These are phyloP conservation scores for Hylyphantes graminicola DNA, from an alignment of 1,140 invertebrate genomes.

Conservation along the genomic window DNA sequence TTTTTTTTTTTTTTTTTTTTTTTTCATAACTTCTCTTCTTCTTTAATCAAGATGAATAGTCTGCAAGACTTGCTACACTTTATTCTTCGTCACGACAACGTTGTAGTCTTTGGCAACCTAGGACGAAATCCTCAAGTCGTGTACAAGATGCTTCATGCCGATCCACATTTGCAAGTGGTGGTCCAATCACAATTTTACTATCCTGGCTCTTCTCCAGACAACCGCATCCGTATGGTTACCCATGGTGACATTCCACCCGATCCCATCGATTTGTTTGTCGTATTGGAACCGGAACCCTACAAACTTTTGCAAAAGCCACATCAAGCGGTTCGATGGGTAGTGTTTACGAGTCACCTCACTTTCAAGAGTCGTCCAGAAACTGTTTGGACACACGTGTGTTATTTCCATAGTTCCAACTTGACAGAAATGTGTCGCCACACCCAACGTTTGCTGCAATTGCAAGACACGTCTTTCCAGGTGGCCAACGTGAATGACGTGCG, in stretches of 20 bases:
- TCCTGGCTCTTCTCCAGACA: background rate
- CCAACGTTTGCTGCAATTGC: background rate
- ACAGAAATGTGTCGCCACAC: background rate
- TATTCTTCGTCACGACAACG: background rate
- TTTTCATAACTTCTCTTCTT: too few species aligned
- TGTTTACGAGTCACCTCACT: background rate
- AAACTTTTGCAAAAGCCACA: background rate
- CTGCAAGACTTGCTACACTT: background rate
- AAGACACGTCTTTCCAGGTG: background rate
- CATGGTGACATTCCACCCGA: background rate
- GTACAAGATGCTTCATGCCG: background rate
- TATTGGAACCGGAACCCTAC: background rate
- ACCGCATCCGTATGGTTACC: background rate
- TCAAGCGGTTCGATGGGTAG: background rate
- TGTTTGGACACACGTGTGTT: background rate
- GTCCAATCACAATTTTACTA: background rate
- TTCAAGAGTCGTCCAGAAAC: background rate
- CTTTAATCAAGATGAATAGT: background rate
- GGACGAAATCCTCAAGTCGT: constrained; percentile 2
- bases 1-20: too few species aligned
- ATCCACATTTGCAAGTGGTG: background rate
- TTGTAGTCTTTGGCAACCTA: background rate
- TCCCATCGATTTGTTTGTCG: background rate
- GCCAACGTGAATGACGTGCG: background rate
- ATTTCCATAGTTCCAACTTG: background rate